phyloP scores from a whole-genome alignment of 1,140 invertebrate species.

The Drosophila santomea region DNA sequence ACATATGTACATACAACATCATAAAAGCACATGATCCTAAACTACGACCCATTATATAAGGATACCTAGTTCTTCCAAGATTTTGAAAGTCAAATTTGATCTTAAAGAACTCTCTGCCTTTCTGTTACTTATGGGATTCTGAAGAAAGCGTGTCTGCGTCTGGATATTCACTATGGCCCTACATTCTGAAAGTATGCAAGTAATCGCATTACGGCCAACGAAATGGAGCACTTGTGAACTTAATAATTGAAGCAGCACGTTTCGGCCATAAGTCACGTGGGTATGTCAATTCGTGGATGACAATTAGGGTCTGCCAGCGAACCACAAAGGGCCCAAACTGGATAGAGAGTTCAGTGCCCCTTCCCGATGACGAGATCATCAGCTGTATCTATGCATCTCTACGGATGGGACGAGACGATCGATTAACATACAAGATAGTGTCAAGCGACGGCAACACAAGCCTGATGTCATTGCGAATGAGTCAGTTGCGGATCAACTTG shows the following conservation, averaged over 20 bases:
- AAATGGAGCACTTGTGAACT: background rate
- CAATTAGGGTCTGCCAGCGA: slow-evolving; percentile 3
- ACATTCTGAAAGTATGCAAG: background rate
- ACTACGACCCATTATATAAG: no score
- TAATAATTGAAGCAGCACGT: slow-evolving; percentile 14
- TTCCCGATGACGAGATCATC: slow-evolving; percentile 3
- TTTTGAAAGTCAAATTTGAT: no score
- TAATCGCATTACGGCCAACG: background rate
- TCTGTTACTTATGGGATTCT: background rate
- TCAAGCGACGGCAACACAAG: background rate
- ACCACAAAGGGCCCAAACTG: background rate
- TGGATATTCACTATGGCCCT: background rate
- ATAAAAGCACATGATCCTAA: no score
- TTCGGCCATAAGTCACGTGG: slow-evolving; percentile 10
- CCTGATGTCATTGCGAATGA: slow-evolving; percentile 48
- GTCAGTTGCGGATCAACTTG: slow-evolving; percentile 41
- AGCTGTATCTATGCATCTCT: background rate
- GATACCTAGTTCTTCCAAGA: no score
- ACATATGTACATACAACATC: no score
- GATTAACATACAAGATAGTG: background rate
- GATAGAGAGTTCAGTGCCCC: slow-evolving; percentile 6
- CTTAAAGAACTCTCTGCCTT: no score
- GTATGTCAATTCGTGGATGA: slow-evolving; percentile 2
- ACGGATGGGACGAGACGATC: background rate
- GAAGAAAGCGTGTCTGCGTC: background rate